phyloP scores from a whole-genome alignment of 2,113 vertebrate genomes.

The Protobothrops flavoviridis region DNA sequence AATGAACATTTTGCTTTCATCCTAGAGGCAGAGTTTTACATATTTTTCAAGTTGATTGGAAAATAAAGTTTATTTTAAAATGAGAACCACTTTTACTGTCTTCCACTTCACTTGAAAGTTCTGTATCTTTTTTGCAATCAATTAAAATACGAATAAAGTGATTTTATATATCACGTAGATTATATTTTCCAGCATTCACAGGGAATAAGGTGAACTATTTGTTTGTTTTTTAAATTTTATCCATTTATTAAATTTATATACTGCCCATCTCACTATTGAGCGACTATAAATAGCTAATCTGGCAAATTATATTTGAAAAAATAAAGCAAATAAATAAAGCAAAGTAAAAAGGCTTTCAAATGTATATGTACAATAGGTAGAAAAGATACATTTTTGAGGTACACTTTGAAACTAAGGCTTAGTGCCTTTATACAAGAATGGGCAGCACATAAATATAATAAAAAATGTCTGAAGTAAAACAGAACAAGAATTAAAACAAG shows the following conservation, averaged over 20 bases:
- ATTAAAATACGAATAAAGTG: not conserved
- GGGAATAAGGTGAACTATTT: constrained; percentile 1
- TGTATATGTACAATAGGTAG: not conserved
- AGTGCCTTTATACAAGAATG: too few relatives aligned
- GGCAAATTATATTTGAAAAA: constrained; percentile 14
- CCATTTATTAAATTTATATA: not conserved
- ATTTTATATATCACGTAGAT: not conserved
- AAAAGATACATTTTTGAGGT: not conserved
- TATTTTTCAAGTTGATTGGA: not conserved
- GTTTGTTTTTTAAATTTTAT: not conserved
- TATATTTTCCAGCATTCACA: not conserved
- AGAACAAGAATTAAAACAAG: not conserved
- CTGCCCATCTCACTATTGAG: too few relatives aligned
- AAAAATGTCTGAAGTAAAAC: too few relatives aligned
- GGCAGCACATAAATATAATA: too few relatives aligned
- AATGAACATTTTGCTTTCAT: not conserved
- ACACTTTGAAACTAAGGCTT: not conserved
- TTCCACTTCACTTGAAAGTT: not conserved
- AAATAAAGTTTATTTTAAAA: not conserved
- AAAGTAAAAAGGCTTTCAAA: not conserved
- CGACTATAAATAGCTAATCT: not conserved
- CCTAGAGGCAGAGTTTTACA: not conserved
- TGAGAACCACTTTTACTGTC: not conserved
- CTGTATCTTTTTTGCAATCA: not conserved
- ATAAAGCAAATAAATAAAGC: not conserved